phyloP scores from a whole-genome alignment of 2,113 vertebrate species.

The Irena cyanogastra region DNA sequence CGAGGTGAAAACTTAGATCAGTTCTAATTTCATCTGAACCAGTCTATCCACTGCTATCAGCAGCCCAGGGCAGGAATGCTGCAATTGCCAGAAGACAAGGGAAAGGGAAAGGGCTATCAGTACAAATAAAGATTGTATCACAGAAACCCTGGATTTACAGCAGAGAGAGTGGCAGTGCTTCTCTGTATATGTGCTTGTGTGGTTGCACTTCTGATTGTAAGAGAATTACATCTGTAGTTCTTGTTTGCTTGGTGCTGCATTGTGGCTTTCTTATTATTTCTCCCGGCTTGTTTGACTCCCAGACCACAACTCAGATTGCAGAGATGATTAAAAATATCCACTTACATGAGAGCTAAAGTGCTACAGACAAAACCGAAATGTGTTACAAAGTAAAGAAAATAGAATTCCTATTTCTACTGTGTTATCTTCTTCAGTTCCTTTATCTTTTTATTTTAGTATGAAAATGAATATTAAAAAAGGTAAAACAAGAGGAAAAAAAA shows the following conservation, averaged over 20 bases:
- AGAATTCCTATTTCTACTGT: not conserved
- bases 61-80: not conserved
- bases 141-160: conserved; percentile 1
- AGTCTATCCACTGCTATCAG: not conserved
- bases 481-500: not conserved
- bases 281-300: not conserved
- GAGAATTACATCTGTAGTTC: not conserved
- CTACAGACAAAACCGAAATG: not conserved
- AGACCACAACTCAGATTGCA: conserved; percentile 10
- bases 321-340: not conserved
- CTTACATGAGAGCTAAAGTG: not conserved
- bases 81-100: not conserved
- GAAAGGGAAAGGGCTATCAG: not conserved
- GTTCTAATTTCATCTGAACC: not conserved
- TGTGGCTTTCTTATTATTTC: not conserved
- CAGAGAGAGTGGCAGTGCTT: not conserved
- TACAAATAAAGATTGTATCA: not conserved
- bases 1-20: not conserved
- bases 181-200: not conserved
- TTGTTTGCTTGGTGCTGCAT: not conserved
- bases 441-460: not conserved
- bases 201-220: not conserved
- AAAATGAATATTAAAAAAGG: not conserved
- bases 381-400: not conserved
- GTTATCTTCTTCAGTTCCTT: not conserved